These are phyloP conservation scores for Ceyx margarethae DNA, from an alignment of 2,113 vertebrate genomes.

Conservation along the genomic window DNA sequence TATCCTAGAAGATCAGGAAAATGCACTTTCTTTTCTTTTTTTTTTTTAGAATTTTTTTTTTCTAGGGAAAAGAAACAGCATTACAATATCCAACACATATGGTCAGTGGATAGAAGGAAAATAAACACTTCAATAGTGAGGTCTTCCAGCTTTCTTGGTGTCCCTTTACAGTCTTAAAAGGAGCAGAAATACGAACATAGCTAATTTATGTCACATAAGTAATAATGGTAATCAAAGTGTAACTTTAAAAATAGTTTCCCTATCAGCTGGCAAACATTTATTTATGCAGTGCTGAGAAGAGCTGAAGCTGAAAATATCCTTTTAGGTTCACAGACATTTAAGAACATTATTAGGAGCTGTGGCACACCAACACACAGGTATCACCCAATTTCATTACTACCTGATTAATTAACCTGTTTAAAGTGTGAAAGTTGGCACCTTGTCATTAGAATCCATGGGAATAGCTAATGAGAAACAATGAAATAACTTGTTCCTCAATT, in stretches of 20 bases:
- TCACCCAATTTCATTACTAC: constrained; percentile 81
- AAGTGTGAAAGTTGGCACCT: constrained; percentile 83
- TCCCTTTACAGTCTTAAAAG: neutral
- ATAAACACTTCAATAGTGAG: neutral
- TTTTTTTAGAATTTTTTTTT: neutral
- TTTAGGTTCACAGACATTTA: constrained; percentile 71
- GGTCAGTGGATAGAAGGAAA: neutral
- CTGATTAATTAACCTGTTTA: constrained; percentile 85
- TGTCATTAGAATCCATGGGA: constrained; percentile 75
- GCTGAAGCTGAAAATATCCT: constrained; percentile 60
- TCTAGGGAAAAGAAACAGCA: neutral
- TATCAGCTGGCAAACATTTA: constrained; percentile 54
- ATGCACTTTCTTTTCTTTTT: neutral
- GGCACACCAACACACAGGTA: constrained; percentile 76
- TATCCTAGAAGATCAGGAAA: neutral
- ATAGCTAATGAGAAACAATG: constrained; percentile 78
- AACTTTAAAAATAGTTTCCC: constrained; percentile 57
- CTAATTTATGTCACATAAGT: neutral
- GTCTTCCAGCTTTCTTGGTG: neutral
- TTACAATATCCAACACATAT: neutral
- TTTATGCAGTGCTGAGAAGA: constrained; percentile 67
- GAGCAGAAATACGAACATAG: neutral
- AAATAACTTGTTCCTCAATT: constrained; percentile 83
- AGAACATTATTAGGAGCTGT: constrained; percentile 70
- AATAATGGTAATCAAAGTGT: neutral